Percentiles rank a stretch among this genome's conserved stretches.
Conservation (phyloP, 1,140 invertebrate species). For the Meteorus sp. region DNA sequence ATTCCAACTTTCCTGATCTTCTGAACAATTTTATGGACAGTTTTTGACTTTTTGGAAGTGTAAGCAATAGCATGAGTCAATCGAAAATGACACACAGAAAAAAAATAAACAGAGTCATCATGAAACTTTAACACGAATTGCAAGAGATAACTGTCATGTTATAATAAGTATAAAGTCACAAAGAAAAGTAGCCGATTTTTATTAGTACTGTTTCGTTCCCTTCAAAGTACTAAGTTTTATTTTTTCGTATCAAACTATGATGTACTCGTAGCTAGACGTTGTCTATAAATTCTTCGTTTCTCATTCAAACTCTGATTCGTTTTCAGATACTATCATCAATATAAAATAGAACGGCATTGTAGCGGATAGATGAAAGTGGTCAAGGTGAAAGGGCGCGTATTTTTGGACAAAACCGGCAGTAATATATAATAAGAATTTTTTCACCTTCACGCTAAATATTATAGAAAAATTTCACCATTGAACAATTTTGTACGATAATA, state of each 20-base stretch:
- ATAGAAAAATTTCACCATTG: slow-evolving; percentile 11
- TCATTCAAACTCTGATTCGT: slow-evolving; percentile 11
- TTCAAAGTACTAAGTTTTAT: slow-evolving; percentile 48
- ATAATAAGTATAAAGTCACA: slow-evolving; percentile 36
- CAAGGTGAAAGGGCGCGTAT: no score
- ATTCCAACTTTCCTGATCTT: slow-evolving; percentile 53
- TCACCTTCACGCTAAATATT: neutral
- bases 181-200: slow-evolving; percentile 47
- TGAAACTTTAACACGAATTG: neutral
- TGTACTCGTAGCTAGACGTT: no score
- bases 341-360: no score
- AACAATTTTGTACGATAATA: neutral
- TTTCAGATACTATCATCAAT: no score
- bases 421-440: neutral
- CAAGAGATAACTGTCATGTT: slow-evolving; percentile 26
- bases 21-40: slow-evolving; percentile 13
- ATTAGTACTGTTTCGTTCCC: slow-evolving; percentile 47
- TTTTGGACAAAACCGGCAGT: slow-evolving; percentile 6
- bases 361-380: no score
- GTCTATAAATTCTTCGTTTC: slow-evolving; percentile 22
- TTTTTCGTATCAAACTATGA: slow-evolving; percentile 42
- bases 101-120: neutral
- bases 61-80: neutral
- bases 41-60: neutral
- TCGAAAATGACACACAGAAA: neutral